Percentiles rank a stretch among this genome's conserved stretches.
Conservation (phyloP, 2,888 invertebrate genomes). For the Ypsolopha scabrella region DNA sequence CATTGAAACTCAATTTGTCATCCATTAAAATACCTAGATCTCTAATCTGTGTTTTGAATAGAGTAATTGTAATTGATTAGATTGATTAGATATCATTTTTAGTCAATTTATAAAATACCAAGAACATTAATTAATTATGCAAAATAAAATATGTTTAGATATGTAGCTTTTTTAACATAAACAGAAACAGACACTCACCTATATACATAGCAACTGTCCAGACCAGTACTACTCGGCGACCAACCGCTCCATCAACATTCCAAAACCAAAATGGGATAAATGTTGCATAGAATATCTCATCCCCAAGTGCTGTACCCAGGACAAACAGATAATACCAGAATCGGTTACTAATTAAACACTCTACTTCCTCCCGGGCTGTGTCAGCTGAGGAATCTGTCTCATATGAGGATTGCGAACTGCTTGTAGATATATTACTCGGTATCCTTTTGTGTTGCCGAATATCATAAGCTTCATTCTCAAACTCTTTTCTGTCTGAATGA, state of each 20-base stretch:
- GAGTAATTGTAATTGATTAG: too few species aligned
- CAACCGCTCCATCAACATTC: constrained; percentile 92
- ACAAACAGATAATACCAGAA: constrained; percentile 89
- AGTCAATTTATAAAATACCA: too few species aligned
- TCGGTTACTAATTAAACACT: constrained; percentile 73
- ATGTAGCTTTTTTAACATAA: neutral
- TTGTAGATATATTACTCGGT: constrained; percentile 43
- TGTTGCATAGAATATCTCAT: constrained; percentile 91
- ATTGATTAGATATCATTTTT: too few species aligned
- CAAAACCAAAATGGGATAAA: constrained; percentile 96
- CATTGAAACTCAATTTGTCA: too few species aligned
- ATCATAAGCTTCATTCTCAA: constrained; percentile 29
- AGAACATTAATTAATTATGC: too few species aligned
- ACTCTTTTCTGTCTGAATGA: constrained; percentile 34
- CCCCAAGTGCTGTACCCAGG: constrained; percentile 88
- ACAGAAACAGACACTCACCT: constrained; percentile 58
- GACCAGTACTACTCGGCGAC: constrained; percentile 83
- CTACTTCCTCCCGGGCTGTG: constrained; percentile 36
- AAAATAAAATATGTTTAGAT: too few species aligned
- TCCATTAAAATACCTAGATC: too few species aligned
- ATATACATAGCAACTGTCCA: constrained; percentile 89
- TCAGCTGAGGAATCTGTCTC: constrained; percentile 51
- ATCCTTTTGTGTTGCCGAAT: constrained; percentile 43
- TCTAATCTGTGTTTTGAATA: too few species aligned
- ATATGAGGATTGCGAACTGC: constrained; percentile 47